Percentiles rank a stretch among this genome's conserved stretches.
phyloP scores from a whole-genome alignment of 2,113 vertebrate genomes.

The Corythoichthys intestinalis region DNA sequence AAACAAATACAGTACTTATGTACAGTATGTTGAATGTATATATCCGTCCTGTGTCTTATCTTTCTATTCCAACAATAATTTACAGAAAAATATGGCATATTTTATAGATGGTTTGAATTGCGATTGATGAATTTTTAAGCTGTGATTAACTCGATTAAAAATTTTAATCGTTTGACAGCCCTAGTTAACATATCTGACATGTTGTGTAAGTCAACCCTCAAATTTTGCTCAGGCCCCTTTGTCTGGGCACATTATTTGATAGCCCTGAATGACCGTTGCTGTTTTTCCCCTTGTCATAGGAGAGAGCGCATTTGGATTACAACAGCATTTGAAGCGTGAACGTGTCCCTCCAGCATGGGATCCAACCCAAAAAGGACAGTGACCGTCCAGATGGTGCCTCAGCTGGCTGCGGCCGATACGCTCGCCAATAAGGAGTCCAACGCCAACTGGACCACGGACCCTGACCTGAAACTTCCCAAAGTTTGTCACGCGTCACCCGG shows the following conservation, averaged over 20 bases:
- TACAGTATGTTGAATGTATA: no score
- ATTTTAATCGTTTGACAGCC: no score
- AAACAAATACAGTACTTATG: no score
- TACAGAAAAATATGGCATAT: no score
- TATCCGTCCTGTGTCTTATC: no score
- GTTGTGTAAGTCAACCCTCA: not conserved
- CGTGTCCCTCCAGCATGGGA: slow-evolving; percentile 80
- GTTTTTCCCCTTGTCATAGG: slow-evolving; percentile 47
- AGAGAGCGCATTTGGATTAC: slow-evolving; percentile 47
- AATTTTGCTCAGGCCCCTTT: not conserved
- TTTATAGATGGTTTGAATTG: no score
- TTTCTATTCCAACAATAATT: no score
- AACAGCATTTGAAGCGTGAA: slow-evolving; percentile 33
- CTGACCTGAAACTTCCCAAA: slow-evolving; percentile 66
- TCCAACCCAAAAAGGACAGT: slow-evolving; percentile 84
- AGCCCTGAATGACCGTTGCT: not conserved
- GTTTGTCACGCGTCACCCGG: slow-evolving; percentile 21
- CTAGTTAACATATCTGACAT: not conserved
- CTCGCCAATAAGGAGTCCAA: slow-evolving; percentile 66
- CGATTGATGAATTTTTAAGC: no score
- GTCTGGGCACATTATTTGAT: not conserved
- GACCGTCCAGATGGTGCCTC: slow-evolving; percentile 75
- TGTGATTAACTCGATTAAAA: no score
- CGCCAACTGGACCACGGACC: slow-evolving; percentile 61
- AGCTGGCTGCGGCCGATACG: slow-evolving; percentile 68